Base-by-base conservation (phyloP, 2,888 invertebrate genomes). In the Dendrolimus pini region DNA sequence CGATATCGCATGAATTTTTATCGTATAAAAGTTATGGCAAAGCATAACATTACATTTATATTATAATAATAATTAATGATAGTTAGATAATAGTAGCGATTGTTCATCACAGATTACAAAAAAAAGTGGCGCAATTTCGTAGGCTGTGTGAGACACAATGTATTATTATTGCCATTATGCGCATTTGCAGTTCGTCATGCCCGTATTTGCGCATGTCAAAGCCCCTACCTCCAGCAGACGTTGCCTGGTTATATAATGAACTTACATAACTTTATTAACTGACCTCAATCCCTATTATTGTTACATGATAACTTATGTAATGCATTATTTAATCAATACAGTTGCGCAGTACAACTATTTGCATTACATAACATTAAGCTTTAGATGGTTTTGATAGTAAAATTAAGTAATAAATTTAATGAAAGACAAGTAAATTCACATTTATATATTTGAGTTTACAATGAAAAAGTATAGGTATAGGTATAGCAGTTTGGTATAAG, bases 401-500 rank as follows among this genome's bases (percentile, higher is more conserved):
- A 30, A 30, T 30, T 58, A 56, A 56, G 14, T 55, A 56, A 58
- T 56, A 53, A n/a, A n/a, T 8, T 30, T 42, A 18, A 55, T 47
- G 53, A 10, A 54, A 53, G 47, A 47, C 47, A 47, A 47, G 9
- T 47, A n/a, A 41, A 18, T 30, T 52, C 12, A 41, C 52, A 54
- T 56, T 53, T 41, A 10, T 47, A 47, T 47, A 41, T 56, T 58
- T 55, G 41, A 59, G 18, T 54, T 52, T 10, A 59, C 74, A 72
- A 63, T 72, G 71, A 74, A 75, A 77, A 75, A 71, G 62, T 72
- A 69, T 73, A 74, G 66, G 67, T 65, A 71, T 59, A 61, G 56
- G 60, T 73, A 78, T 72, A 76, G 78, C 70, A 72, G 70, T 85
- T 87, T 83, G 82, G 86, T 86, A 78, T 80, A 77, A 82, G 77